phyloP scores from a whole-genome alignment of 37 sponge, comb jelly and placozoan genomes.

The Lycopodina hypogea region DNA sequence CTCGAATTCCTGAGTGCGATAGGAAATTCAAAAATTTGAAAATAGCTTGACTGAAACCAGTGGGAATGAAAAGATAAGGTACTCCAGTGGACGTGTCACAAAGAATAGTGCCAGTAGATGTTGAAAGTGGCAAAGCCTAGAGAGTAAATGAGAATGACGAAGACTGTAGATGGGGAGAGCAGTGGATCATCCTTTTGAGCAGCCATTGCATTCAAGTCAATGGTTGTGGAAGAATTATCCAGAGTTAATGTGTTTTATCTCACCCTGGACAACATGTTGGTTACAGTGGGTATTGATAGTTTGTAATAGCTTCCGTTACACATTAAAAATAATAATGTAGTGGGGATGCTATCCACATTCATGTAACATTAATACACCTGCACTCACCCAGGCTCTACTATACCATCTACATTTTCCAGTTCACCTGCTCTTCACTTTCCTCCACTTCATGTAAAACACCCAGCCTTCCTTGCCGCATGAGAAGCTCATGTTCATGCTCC shows the following conservation, averaged over 20 bases:
- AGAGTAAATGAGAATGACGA: slow-evolving; percentile 16
- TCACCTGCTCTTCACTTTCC: too few species aligned
- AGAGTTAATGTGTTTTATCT: neutral
- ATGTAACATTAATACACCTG: too few species aligned
- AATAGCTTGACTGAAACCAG: slow-evolving; percentile 19
- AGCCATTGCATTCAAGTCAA: slow-evolving; percentile 4
- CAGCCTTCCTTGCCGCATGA: too few species aligned
- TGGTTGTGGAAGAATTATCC: neutral
- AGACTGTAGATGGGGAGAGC: neutral
- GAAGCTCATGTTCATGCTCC: too few species aligned
- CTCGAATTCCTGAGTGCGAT: slow-evolving; percentile 20
- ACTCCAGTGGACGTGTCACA: slow-evolving; percentile 49
- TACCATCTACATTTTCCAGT: too few species aligned
- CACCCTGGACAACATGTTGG: slow-evolving; percentile 4
- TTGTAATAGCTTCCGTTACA: too few species aligned
- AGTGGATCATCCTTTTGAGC: neutral
- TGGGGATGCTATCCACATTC: too few species aligned
- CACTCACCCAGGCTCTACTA: too few species aligned
- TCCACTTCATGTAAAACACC: too few species aligned
- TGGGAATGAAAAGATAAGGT: slow-evolving; percentile 38
- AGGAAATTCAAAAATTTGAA: slow-evolving; percentile 12
- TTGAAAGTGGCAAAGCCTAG: slow-evolving; percentile 18
- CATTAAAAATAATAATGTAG: too few species aligned
- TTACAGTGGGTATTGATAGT: too few species aligned
- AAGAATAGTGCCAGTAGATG: slow-evolving; percentile 9